Evolutionary conservation across 2,797 vertebrate genomes (phyloP).

Genomic region (Lateolabrax maculatus): DNA sequence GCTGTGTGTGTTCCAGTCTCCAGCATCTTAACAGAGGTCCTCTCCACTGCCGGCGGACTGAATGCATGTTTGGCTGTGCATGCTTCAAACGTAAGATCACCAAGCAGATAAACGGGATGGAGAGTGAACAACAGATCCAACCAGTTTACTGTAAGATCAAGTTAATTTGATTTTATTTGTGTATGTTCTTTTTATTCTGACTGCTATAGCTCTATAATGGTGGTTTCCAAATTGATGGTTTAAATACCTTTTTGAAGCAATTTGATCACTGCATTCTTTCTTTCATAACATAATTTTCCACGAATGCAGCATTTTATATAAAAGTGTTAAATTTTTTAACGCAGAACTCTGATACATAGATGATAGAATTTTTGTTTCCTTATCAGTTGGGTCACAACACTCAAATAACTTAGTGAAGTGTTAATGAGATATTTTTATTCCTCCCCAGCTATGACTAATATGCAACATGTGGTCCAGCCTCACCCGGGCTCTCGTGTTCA

Average conservation of each 20-base stretch:
- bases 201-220: background rate
- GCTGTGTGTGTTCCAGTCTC: constrained; percentile 93
- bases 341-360: background rate
- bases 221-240: background rate
- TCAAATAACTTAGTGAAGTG: background rate
- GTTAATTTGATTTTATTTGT: background rate
- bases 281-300: background rate
- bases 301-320: background rate
- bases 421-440: constrained; percentile 44
- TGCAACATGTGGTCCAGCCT: constrained; percentile 82
- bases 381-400: background rate
- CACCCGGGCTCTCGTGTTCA: constrained; percentile 60
- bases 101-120: constrained; percentile 70
- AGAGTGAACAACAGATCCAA: constrained; percentile 71
- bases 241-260: background rate
- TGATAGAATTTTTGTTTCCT: background rate
- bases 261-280: background rate
- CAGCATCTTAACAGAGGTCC: constrained; percentile 77
- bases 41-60: constrained; percentile 90
- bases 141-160: constrained; percentile 85
- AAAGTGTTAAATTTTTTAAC: background rate
- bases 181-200: background rate
- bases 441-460: constrained; percentile 85
- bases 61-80: constrained; percentile 94
- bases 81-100: constrained; percentile 91